phyloP scores from a whole-genome alignment of 2,888 invertebrate species.

The Leptopilina myrica region DNA sequence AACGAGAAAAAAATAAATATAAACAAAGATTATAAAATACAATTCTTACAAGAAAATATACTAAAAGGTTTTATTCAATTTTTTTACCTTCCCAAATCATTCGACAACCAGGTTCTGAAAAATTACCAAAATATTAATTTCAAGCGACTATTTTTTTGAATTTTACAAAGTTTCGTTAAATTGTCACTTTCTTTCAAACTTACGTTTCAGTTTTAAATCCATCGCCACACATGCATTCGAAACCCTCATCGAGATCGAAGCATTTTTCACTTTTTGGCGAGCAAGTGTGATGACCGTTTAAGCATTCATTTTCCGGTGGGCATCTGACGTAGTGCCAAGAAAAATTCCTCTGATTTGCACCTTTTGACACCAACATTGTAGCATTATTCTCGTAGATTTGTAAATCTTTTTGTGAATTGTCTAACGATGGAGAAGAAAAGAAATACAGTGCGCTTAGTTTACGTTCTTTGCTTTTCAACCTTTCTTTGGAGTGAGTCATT shows the following conservation, averaged over 20 bases:
- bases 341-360: conserved; percentile 76
- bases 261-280: conserved; percentile 92
- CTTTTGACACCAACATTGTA: conserved; percentile 58
- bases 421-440: neutral
- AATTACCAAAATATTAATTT: too few species aligned
- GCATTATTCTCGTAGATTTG: conserved; percentile 56
- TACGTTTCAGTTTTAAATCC: conserved; percentile 82
- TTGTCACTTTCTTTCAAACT: conserved; percentile 63
- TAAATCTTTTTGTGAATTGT: conserved; percentile 45
- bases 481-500: too few species aligned
- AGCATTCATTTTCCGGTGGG: conserved; percentile 95
- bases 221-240: conserved; percentile 89
- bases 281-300: conserved; percentile 94
- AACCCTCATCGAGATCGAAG: conserved; percentile 88
- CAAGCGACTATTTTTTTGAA: neutral
- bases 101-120: conserved; percentile 64
- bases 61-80: too few species aligned
- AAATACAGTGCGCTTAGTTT: too few species aligned
- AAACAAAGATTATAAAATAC: neutral
- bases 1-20: conserved; percentile 11
- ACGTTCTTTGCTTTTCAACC: too few species aligned
- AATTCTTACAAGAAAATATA: neutral
- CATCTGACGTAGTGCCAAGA: conserved; percentile 94
- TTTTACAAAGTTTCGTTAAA: too few species aligned
- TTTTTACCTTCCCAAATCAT: conserved; percentile 67